Evolutionary conservation across 2,888 invertebrate genomes (phyloP).

Genomic region (Dolomedes plantarius): DNA sequence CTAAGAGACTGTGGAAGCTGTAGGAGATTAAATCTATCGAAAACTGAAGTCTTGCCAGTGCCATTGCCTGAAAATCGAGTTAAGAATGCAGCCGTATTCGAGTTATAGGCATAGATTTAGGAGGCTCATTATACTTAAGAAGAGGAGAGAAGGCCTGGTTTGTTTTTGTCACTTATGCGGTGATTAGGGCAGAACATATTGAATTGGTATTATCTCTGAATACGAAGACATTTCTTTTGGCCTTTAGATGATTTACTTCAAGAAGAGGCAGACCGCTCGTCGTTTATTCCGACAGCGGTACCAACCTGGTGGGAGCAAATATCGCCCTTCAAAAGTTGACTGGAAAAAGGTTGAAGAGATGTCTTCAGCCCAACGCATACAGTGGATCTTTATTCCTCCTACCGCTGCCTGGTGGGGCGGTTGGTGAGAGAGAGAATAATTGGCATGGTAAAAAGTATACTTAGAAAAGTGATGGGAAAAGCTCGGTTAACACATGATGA

Average conservation of each 20-base stretch:
- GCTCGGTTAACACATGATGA: slow-evolving; percentile 1
- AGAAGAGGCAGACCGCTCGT: background rate
- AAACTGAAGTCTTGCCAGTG: background rate
- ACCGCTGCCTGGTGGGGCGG: background rate
- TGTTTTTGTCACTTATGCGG: background rate
- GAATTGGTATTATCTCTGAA: background rate
- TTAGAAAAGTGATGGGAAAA: background rate
- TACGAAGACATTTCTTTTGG: background rate
- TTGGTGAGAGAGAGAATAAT: slow-evolving; percentile 11
- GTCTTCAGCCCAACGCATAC: background rate
- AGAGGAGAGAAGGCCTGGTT: background rate
- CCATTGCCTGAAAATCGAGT: slow-evolving; percentile 14
- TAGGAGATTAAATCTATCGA: too few relatives aligned
- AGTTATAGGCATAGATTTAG: background rate
- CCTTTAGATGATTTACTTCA: slow-evolving; percentile 13
- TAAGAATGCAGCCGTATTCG: slow-evolving; percentile 2
- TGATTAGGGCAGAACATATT: background rate
- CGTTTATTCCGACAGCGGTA: slow-evolving; percentile 1
- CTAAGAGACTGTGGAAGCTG: too few relatives aligned
- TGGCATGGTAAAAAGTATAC: background rate
- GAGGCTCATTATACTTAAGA: background rate
- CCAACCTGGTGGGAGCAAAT: background rate
- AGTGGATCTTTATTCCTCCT: background rate
- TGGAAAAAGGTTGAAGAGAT: background rate
- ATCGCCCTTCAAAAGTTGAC: background rate